These are phyloP conservation scores for Paramormyrops kingsleyae DNA, from an alignment of 2,113 vertebrate genomes.

Conservation along the genomic window DNA sequence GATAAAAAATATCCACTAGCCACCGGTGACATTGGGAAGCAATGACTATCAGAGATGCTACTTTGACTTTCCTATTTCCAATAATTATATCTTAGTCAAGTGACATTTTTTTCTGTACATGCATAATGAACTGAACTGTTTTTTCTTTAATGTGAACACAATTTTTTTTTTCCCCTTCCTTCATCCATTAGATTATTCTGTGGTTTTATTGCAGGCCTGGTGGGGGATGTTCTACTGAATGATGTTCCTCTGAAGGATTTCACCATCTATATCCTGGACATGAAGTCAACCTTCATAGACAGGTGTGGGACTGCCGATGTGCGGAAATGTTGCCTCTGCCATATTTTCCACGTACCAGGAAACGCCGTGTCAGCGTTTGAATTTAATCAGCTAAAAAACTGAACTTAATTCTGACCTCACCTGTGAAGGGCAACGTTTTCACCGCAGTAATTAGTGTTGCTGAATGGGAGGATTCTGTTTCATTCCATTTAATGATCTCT, in stretches of 20 bases:
- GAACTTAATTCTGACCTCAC: not conserved
- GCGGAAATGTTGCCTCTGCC: not conserved
- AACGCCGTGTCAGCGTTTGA: not conserved
- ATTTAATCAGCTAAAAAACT: not conserved
- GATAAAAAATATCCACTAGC: not conserved
- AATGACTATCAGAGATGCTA: not conserved
- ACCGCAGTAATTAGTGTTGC: not conserved
- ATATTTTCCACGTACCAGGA: not conserved
- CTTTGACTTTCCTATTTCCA: not conserved
- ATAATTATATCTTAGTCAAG: not conserved
- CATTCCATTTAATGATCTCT: not conserved
- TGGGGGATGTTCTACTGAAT: constrained; percentile 66
- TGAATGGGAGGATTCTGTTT: not conserved
- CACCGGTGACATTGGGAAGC: not conserved
- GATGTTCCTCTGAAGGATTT: constrained; percentile 55
- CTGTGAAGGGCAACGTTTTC: not conserved
- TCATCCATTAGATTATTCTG: constrained; percentile 11
- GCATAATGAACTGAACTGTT: not conserved
- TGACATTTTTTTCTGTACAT: not conserved
- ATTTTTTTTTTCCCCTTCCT: too few species aligned
- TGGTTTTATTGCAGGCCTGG: constrained; percentile 54
- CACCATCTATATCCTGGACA: constrained; percentile 64
- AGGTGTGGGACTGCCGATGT: constrained; percentile 44
- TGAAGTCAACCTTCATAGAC: constrained; percentile 62
- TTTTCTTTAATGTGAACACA: not conserved